These are phyloP conservation scores for Melieria omissa DNA, from an alignment of 2,888 invertebrate species.

Conservation along the genomic window DNA sequence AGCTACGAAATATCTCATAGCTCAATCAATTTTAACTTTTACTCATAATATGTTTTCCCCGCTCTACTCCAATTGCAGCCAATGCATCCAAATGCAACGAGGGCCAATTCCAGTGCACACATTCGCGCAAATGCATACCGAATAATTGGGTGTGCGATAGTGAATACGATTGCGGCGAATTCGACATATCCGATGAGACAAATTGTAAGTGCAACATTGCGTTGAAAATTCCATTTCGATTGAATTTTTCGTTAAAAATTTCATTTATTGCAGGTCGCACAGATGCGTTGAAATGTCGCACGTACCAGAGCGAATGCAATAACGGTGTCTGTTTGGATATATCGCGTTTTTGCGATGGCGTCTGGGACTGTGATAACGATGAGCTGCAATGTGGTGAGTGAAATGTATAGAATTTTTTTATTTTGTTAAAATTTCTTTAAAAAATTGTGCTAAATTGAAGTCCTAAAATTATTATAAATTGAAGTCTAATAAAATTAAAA, in stretches of 20 bases:
- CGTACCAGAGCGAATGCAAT: constrained; percentile 76
- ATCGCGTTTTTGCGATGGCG: constrained; percentile 65
- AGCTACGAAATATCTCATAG: too few relatives aligned
- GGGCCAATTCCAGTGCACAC: constrained; percentile 80
- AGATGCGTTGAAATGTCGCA: constrained; percentile 73
- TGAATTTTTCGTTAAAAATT: too few relatives aligned
- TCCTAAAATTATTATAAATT: too few relatives aligned
- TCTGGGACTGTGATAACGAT: constrained; percentile 66
- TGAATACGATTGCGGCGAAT: constrained; percentile 82
- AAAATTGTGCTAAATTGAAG: too few relatives aligned
- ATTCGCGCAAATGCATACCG: constrained; percentile 79
- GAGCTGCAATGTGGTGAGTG: constrained; percentile 64
- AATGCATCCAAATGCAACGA: constrained; percentile 71
- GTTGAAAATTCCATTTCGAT: too few relatives aligned
- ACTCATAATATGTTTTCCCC: too few relatives aligned
- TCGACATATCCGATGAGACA: constrained; percentile 80
- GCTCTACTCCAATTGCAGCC: constrained; percentile 60
- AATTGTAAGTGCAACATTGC: constrained; percentile 71
- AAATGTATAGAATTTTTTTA: neutral
- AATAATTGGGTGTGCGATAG: constrained; percentile 82
- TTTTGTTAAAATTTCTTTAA: too few relatives aligned
- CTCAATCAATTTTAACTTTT: too few relatives aligned
- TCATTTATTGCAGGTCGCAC: constrained; percentile 67
- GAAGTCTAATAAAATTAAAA: too few relatives aligned
- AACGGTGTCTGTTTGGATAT: constrained; percentile 64